A percentile compares a stretch with the other conserved stretches of the same genome.
These are phyloP conservation scores for Ovis aries DNA, from an alignment of 2,113 vertebrate genomes.

Conservation along the genomic window DNA sequence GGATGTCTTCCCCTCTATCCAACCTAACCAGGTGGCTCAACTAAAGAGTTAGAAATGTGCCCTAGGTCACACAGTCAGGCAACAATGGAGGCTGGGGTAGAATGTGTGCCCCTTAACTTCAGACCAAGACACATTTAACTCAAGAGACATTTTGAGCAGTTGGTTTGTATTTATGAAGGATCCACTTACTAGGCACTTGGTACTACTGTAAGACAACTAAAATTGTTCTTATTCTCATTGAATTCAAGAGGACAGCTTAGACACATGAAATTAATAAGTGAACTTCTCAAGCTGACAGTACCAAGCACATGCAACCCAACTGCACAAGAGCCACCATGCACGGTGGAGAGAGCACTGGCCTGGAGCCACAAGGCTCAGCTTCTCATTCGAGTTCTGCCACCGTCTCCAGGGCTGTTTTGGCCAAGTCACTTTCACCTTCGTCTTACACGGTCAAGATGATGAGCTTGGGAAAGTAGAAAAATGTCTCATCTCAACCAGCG, in stretches of 20 bases:
- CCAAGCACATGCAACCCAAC: background rate
- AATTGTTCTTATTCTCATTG: background rate
- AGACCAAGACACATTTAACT: background rate
- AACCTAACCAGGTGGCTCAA: background rate
- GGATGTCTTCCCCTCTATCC: too few relatives aligned
- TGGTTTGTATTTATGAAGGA: background rate
- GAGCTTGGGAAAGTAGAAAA: background rate
- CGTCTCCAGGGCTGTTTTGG: background rate
- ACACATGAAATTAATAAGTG: background rate
- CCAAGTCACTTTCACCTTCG: background rate
- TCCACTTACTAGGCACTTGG: background rate
- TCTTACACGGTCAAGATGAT: background rate
- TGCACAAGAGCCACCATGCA: background rate
- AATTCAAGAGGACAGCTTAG: background rate
- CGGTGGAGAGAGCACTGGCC: background rate
- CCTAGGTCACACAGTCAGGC: background rate
- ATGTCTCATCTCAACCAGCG: background rate
- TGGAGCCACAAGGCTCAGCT: background rate
- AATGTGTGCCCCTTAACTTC: background rate
- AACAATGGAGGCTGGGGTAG: background rate
- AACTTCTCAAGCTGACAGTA: background rate
- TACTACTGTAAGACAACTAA: background rate
- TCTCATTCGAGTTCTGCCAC: background rate
- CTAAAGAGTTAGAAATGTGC: background rate
- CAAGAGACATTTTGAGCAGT: background rate